These are phyloP conservation scores for Lophochroa leadbeateri DNA, from an alignment of 2,113 vertebrate species.

Conservation along the genomic window DNA sequence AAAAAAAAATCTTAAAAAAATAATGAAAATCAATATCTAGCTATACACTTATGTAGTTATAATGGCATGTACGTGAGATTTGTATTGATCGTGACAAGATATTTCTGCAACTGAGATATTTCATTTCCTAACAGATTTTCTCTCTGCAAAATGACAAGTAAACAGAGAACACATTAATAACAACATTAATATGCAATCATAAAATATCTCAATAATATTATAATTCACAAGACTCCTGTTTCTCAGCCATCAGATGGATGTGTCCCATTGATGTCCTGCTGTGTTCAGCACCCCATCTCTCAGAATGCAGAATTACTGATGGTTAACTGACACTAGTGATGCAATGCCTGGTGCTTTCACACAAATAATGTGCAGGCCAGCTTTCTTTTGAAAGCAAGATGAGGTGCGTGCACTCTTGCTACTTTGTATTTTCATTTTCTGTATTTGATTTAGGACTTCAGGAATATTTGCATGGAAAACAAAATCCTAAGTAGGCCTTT, in stretches of 20 bases:
- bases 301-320: neutral
- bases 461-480: neutral
- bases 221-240: neutral
- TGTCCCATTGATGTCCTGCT: neutral
- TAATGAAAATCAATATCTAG: neutral
- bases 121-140: neutral
- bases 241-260: neutral
- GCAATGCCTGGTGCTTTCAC: neutral
- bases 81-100: neutral
- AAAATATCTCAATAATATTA: neutral
- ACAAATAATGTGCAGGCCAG: neutral
- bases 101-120: neutral
- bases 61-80: neutral
- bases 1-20: neutral
- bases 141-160: neutral
- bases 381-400: neutral
- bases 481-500: neutral
- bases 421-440: neutral
- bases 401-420: neutral
- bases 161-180: neutral
- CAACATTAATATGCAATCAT: neutral
- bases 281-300: neutral
- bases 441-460: neutral
- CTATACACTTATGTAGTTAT: neutral
- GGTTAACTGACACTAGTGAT: neutral